phyloP scores from a whole-genome alignment of 2,113 vertebrate species.

The Phocoena sinus region DNA sequence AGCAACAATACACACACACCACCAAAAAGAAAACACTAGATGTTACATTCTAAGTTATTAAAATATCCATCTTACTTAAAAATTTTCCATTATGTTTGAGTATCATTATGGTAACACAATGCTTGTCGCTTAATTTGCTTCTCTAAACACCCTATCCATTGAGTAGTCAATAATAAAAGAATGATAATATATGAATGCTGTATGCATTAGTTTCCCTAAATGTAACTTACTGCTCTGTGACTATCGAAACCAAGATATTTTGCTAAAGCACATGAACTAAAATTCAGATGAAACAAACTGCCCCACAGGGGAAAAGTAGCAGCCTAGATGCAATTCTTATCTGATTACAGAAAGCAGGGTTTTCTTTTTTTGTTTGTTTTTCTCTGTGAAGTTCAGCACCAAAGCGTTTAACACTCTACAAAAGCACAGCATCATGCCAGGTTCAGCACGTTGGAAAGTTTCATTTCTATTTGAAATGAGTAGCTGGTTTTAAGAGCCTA shows the following conservation, averaged over 20 bases:
- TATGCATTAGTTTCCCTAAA: neutral
- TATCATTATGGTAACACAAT: accelerated
- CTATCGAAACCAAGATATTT: neutral
- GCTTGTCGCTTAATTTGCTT: neutral
- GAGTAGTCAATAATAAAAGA: neutral
- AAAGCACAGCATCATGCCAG: neutral
- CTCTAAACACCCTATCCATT: neutral
- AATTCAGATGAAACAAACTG: neutral
- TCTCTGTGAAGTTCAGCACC: neutral
- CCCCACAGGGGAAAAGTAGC: neutral
- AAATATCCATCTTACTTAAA: neutral
- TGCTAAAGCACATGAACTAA: neutral
- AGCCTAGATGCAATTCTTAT: neutral
- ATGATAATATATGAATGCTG: neutral
- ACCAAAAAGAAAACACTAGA: neutral
- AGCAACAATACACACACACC: neutral
- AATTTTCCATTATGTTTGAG: accelerated
- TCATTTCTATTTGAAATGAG: neutral
- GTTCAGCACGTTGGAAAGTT: neutral
- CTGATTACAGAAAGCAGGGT: neutral
- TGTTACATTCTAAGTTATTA: neutral
- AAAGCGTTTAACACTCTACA: neutral
- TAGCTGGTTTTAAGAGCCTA: neutral
- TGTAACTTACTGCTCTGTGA: neutral
- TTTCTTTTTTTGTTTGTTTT: neutral